A percentile compares a stretch with the other conserved stretches of the same genome.
Conservation (phyloP, 2,113 vertebrate genomes). For the Acanthisitta chloris region DNA sequence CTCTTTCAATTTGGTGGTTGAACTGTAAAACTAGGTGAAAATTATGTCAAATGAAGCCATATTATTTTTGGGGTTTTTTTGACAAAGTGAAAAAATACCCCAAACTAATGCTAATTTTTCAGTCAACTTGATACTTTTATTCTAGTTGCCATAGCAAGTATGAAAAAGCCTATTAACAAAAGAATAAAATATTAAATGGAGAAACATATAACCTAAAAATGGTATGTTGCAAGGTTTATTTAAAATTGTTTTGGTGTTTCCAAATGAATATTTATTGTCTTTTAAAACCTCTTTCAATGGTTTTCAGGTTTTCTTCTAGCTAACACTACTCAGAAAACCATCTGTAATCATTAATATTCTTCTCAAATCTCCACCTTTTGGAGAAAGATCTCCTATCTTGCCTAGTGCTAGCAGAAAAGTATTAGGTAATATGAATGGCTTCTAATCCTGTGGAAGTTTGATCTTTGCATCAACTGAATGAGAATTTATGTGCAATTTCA, state of each 20-base stretch:
- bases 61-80: neutral
- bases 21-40: neutral
- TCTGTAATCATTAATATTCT: neutral
- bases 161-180: neutral
- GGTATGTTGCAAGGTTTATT: neutral
- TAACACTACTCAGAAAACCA: rapidly evolving
- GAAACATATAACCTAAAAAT: neutral
- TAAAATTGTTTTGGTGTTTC: neutral
- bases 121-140: neutral
- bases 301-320: neutral
- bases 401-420: neutral
- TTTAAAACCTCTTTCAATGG: neutral
- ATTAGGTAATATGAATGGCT: neutral
- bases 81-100: neutral
- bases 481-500: neutral
- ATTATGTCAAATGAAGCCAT: neutral
- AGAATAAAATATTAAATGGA: neutral
- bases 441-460: neutral
- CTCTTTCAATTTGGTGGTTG: neutral
- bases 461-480: neutral
- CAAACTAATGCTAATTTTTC: neutral
- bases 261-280: neutral
- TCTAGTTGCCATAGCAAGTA: neutral
- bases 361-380: neutral
- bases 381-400: neutral